A percentile compares a stretch with the other conserved stretches of the same genome.
These are phyloP conservation scores for Kradibia gibbosae DNA, from an alignment of 1,140 invertebrate genomes.

Conservation along the genomic window DNA sequence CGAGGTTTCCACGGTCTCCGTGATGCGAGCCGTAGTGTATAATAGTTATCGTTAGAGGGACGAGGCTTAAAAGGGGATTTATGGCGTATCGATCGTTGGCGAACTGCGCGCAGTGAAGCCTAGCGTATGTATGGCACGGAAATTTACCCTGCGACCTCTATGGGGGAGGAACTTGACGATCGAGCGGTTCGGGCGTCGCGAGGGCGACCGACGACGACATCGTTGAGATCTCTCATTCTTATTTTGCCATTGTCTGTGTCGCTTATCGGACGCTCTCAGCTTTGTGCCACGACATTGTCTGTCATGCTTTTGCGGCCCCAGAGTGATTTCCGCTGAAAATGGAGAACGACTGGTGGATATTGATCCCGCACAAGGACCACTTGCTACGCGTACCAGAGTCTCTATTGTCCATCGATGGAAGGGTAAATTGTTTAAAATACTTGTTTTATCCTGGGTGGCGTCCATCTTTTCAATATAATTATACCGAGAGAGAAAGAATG, in stretches of 20 bases:
- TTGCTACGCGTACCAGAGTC: conserved; percentile 74
- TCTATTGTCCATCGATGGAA: conserved; percentile 75
- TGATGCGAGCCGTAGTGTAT: conserved; percentile 7
- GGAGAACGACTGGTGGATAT: conserved; percentile 78
- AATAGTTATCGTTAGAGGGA: too few relatives aligned
- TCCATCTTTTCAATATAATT: too few relatives aligned
- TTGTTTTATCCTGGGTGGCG: background rate
- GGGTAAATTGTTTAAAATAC: conserved; percentile 68
- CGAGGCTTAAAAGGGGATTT: background rate
- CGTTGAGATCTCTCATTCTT: background rate
- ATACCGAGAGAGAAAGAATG: too few relatives aligned
- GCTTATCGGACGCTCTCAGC: background rate
- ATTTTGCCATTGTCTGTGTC: background rate
- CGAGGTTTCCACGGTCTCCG: background rate
- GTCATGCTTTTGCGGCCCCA: background rate
- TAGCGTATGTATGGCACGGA: background rate
- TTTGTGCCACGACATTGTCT: background rate
- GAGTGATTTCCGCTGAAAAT: conserved; percentile 55
- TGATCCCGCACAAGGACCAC: conserved; percentile 71
- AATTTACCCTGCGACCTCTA: conserved; percentile 1
- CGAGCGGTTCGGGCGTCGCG: background rate
- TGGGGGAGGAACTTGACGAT: background rate
- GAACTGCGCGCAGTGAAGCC: too few relatives aligned
- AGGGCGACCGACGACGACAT: background rate
- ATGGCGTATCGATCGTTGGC: background rate